Evolutionary conservation across 2,113 vertebrate species (phyloP), one percentile per base, ranked within the genome.

Genomic region (Oceanodroma tethys): DNA sequence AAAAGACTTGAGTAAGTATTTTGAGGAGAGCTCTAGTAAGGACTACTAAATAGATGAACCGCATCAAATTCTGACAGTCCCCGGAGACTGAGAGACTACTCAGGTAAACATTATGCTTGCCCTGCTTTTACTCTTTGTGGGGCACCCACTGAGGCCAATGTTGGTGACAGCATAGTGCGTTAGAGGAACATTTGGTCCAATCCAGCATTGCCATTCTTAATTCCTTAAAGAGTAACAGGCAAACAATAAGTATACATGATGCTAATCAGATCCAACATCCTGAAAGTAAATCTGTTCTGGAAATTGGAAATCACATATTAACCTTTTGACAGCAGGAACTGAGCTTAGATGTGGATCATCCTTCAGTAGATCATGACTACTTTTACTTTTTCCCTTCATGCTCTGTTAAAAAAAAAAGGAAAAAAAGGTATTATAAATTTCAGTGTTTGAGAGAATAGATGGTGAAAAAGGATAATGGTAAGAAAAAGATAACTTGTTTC

Each of bases 381-480:
- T 99, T 98, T 99, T 99, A 98, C 99, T 99, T 98, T 98, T 99
- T n/a, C 99, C 99, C 89, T 99, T 99, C 96, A 99, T 98, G 50
- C 98, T 99, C 99, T 99, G 94, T 86, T 92, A 93, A 94, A 84
- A 56, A 71, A 88, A 59, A 26, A 32, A 27, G 22, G 36, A 86
- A 32, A 18, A 40, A n/a, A 50, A 70, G 4, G 4, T 62, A 13
- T 34, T 86, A 91, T 3, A 92, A 14, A 91, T 59, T 72, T 52
- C 40, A 88, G 4, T 80, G 62, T 82, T 75, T 68, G 27, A 40
- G 30, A 66, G 12, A 67, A 27, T 3, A 65, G 42, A 79, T n/a
- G 66, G 60, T 89, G 76, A 97, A 96, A 91, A 91, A 86, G 32
- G 13, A 74, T 66, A 52, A 88, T 18, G 32, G 50, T 53, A 94